These are phyloP conservation scores for Podilymbus podiceps DNA, from an alignment of 2,113 vertebrate genomes.

Conservation along the genomic window DNA sequence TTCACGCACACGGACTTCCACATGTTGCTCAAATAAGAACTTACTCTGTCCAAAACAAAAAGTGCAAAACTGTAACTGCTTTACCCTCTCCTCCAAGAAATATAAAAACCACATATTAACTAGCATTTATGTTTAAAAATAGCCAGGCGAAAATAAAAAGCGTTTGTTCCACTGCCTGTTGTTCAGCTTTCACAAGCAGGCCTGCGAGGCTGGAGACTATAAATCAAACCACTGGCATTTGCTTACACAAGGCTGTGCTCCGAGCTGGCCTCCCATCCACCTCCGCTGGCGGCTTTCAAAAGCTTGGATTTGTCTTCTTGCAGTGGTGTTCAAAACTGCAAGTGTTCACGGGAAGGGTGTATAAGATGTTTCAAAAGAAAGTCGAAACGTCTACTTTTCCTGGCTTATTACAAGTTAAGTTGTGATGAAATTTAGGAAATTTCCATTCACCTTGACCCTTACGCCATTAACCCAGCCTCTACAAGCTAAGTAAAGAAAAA, in stretches of 20 bases:
- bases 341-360: background rate
- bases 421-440: background rate
- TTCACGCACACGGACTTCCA: background rate
- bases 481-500: background rate
- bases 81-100: constrained; percentile 11
- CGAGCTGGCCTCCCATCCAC: background rate
- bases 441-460: background rate
- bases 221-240: constrained; percentile 46
- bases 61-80: background rate
- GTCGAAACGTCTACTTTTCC: background rate
- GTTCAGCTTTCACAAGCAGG: background rate
- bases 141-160: background rate
- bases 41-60: background rate
- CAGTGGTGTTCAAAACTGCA: background rate
- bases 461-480: background rate
- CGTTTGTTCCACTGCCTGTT: constrained; percentile 17
- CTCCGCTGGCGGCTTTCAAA: background rate
- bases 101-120: background rate
- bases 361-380: background rate
- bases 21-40: background rate
- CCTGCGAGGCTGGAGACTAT: background rate
- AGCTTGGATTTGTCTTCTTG: background rate
- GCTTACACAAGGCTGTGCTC: constrained; percentile 17
- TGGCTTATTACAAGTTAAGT: background rate
- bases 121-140: constrained; percentile 50